Conservation (phyloP, 2,113 vertebrate genomes). For the Lagopus muta region DNA sequence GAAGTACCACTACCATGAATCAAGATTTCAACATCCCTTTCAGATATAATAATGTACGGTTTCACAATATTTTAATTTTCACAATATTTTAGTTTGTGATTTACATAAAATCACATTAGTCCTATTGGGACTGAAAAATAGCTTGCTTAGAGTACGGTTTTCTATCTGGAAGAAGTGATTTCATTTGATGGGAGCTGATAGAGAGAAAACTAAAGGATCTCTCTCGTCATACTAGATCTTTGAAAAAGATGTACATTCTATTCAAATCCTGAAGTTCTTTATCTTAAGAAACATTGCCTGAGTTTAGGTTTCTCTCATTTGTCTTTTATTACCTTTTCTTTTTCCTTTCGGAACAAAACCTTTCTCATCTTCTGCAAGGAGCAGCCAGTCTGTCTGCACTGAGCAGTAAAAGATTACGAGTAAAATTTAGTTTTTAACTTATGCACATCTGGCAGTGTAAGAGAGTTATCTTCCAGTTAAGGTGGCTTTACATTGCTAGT, state of each 20-base stretch:
- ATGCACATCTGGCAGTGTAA: neutral
- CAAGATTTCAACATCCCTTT: slow-evolving; percentile 44
- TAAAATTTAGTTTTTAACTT: neutral
- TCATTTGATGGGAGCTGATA: neutral
- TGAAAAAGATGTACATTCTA: neutral
- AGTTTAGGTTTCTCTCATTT: neutral
- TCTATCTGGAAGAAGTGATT: neutral
- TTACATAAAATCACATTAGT: neutral
- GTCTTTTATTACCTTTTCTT: neutral
- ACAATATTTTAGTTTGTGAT: neutral
- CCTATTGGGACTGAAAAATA: neutral
- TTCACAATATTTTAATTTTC: slow-evolving; percentile 30
- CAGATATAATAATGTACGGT: slow-evolving; percentile 9
- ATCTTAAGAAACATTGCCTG: neutral
- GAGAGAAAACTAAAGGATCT: neutral
- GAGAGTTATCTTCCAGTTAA: neutral
- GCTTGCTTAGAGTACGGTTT: neutral
- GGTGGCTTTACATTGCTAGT: neutral
- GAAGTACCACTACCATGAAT: slow-evolving; percentile 56
- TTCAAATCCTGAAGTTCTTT: neutral
- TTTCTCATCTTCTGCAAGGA: neutral
- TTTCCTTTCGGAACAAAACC: neutral
- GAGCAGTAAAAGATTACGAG: neutral
- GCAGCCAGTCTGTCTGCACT: neutral
- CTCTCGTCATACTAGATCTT: neutral